Conservation (phyloP, 2,888 invertebrate species). For the Terebella lapidaria region DNA sequence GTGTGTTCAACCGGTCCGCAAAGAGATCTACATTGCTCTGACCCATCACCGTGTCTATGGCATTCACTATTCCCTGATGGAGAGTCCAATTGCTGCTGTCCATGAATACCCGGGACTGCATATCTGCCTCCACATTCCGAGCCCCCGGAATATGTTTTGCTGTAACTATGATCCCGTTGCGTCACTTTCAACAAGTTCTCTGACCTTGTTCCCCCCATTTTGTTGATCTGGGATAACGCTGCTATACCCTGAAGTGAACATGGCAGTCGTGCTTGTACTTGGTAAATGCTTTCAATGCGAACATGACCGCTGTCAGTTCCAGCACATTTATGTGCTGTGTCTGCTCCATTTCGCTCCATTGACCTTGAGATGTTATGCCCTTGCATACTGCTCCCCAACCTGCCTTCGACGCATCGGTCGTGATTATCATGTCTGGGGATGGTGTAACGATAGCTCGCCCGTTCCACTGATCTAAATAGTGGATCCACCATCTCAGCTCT, state of each 20-base stretch:
- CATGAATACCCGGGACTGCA: background rate
- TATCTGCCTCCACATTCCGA: background rate
- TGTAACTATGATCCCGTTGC: background rate
- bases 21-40: too few species aligned
- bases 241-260: slow-evolving; percentile 9
- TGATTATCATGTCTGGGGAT: slow-evolving; percentile 3
- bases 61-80: background rate
- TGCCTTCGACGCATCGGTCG: background rate
- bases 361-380: background rate
- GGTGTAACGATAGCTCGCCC: background rate
- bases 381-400: slow-evolving; percentile 9
- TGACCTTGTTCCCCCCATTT: slow-evolving; percentile 5
- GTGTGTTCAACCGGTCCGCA: background rate
- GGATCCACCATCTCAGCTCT: slow-evolving; percentile 12
- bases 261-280: slow-evolving; percentile 6
- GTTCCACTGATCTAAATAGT: slow-evolving; percentile 6
- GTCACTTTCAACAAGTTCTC: background rate
- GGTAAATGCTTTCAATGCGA: slow-evolving; percentile 9
- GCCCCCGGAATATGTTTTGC: background rate
- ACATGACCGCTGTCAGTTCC: slow-evolving; percentile 10
- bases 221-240: slow-evolving; percentile 14
- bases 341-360: slow-evolving; percentile 5
- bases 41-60: too few species aligned
- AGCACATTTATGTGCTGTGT: slow-evolving; percentile 7
- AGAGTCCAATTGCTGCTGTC: background rate